Evolutionary conservation across 2,797 vertebrate genomes (phyloP).

Genomic region (Mergus octosetaceus): DNA sequence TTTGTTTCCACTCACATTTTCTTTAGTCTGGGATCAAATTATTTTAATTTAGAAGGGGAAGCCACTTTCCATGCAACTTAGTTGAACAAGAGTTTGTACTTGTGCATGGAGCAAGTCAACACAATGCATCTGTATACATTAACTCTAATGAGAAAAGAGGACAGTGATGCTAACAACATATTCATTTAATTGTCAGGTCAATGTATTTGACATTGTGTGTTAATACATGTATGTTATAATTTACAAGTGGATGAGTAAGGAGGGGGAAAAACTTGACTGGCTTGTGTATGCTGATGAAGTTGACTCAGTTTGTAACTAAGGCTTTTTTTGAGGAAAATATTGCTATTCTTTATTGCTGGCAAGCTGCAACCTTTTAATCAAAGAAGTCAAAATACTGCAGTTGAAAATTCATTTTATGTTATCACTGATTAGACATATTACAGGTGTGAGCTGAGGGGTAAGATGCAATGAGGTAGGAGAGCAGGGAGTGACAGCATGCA

Average conservation of each 20-base stretch:
- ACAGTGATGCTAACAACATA: neutral
- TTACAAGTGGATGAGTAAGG: neutral
- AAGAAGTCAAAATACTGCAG: neutral
- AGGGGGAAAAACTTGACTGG: neutral
- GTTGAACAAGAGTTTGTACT: neutral
- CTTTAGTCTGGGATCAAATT: neutral
- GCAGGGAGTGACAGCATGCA: fast-evolving
- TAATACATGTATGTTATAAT: neutral
- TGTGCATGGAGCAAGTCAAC: neutral
- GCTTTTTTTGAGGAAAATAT: neutral
- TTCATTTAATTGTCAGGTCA: neutral
- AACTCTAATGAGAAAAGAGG: neutral
- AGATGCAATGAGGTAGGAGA: neutral
- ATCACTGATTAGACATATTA: neutral
- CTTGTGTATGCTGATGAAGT: neutral
- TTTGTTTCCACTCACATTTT: neutral
- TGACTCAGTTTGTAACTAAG: neutral
- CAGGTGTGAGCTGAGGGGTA: fast-evolving
- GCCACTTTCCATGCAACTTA: neutral
- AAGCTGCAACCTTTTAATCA: neutral
- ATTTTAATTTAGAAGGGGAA: neutral
- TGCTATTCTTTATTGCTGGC: neutral
- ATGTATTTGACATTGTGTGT: neutral
- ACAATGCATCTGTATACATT: fast-evolving
- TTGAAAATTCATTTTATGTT: neutral